Evolutionary conservation across 2,113 vertebrate genomes (phyloP), one percentile per base, ranked within the genome.

Genomic region (Madoqua kirkii): DNA sequence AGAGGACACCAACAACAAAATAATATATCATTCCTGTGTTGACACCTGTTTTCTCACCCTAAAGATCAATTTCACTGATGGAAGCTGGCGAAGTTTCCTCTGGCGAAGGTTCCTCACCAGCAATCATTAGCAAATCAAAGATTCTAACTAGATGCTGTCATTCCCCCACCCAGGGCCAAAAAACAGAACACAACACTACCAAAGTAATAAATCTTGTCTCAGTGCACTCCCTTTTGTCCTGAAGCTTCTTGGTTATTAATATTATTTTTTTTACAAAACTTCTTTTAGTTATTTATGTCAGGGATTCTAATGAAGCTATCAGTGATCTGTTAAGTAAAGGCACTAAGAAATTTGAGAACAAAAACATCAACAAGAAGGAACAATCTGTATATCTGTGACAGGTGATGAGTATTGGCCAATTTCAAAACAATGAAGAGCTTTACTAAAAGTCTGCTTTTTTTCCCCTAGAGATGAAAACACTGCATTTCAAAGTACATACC

Each of bases 271-370:
- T 79, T 6, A 9, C 79, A 33, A 16, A 92, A 60, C 3, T 74
- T 84, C 50, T 45, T 81, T 91, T 45, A 52, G 23, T 57, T 91
- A 64, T 3, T 55, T 74, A 82, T 36, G 50, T 84, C 45, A 25
- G 52, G 78, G 36, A 79, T 60, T 93, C 82, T 88, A 89, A 93
- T 33, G 57, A 84, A 81, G 91, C 83, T 29, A 71, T 43, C n/a
- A 91, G 48, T 21, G 64, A 82, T 89, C 67, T 95, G 81, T 55
- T 97, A 85, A 91, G 36, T 50, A 76, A 95, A 92, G 50, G 43
- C 50, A 89, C 19, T 59, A 76, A 79, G 83, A 93, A 55, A 89
- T 59, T 23, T 48, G 52, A 84, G 17, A 76, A 89, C 52, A 84
- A 95, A 94, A 79, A 43, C 57, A 79, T 76, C 54, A 85, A n/a